Base-by-base conservation (phyloP, 30 jellyfish, hydroid and myxozoan genomes). In the Aurelia sp. region DNA sequence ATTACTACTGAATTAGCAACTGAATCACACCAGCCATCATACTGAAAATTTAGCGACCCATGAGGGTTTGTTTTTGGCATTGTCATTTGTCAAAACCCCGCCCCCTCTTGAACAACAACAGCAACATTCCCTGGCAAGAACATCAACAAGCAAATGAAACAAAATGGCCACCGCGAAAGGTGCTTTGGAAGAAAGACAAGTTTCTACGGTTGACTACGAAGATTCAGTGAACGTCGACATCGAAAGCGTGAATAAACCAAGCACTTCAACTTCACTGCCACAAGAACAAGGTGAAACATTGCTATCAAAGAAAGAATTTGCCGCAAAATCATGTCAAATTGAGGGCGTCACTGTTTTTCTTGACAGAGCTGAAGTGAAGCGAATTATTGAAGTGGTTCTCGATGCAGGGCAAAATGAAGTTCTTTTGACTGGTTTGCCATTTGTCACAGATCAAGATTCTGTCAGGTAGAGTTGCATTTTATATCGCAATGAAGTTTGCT, bases 291-390 rank as follows among this genome's bases (percentile, higher is more conserved):
- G 13, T 18, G 24, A 6, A 22, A 13, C 35, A n/a, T 18, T 22
- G 13, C 69, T 33, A 18, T n/a, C 72, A 48, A 78, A 78, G 58
- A 44, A 51, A 31, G 77, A 81, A 63, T 44, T 66, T 30, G 8
- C 63, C 1, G 75, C 87, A 16, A 58, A 35, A 22, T 27, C 86
- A 5, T 95, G 99, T 58, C 97, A 97, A 16, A 87, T 90, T 22
- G 86, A 84, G 18, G 84, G 77, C 5, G 98, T 95, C 38, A 95
- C 99, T 11, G 99, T 95, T 19, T 95, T 95, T 81, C 58, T 85
- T 18, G 99, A 95, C 80, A 73, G 96, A 41, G 99, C 99, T 8
- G 99, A 95, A 85, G 99, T 95, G 30, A 85, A 86, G 33, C 82
- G 99, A 13, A 21, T 76, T 21, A 86, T 88, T 50, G 88, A 81